A percentile compares a stretch with the other conserved stretches of the same genome.
phyloP scores from a whole-genome alignment of 2,888 invertebrate genomes.

The Luperina nickerlii region DNA sequence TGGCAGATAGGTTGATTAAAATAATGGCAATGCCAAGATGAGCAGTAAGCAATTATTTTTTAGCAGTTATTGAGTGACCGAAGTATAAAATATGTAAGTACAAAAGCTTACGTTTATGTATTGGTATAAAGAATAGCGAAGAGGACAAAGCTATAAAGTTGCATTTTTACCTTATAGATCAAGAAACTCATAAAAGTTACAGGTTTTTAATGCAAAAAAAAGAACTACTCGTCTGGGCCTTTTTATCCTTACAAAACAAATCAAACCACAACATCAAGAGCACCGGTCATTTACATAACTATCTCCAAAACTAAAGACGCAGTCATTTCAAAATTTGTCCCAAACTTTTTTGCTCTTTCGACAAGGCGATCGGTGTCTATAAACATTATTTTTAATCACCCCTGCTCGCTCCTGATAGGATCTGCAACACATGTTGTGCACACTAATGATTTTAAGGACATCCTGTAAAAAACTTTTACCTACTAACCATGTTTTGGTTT shows the following conservation, averaged over 20 bases:
- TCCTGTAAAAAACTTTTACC: conserved; percentile 70
- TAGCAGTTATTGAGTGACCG: too few species aligned
- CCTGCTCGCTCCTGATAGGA: conserved; percentile 76
- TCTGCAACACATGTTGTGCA: conserved; percentile 86
- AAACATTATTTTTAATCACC: conserved; percentile 84
- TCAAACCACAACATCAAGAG: conserved; percentile 28
- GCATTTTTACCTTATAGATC: background rate
- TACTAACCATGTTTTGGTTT: conserved; percentile 51
- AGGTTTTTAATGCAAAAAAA: background rate
- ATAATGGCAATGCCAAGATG: too few species aligned
- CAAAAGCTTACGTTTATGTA: background rate
- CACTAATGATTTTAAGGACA: conserved; percentile 83
- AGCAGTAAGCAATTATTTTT: background rate
- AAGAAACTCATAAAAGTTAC: background rate
- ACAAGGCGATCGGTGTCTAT: conserved; percentile 70
- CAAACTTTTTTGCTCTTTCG: conserved; percentile 72
- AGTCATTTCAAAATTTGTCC: conserved; percentile 76
- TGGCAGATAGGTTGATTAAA: background rate
- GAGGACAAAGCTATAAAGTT: background rate
- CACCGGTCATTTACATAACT: conserved; percentile 52
- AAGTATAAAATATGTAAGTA: background rate
- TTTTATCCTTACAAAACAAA: background rate
- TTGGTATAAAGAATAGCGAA: background rate
- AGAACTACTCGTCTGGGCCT: background rate
- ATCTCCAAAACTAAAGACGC: conserved; percentile 62